Evolutionary conservation across 1,140 invertebrate species (phyloP).

Genomic region (Himalopsyche phryganea): DNA sequence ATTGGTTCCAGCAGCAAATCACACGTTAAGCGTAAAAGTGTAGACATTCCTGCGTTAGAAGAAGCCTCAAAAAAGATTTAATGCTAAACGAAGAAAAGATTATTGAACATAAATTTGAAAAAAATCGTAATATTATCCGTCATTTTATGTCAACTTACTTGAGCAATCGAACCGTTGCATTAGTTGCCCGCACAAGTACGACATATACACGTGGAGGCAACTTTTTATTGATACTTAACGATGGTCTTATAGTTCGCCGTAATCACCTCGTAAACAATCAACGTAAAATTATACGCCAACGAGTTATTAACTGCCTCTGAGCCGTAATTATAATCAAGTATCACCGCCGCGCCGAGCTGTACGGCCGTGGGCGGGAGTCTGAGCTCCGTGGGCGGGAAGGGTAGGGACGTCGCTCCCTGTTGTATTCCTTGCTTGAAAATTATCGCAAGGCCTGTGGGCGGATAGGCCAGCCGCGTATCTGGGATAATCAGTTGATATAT

Average conservation of each 20-base stretch:
- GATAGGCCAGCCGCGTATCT: no score
- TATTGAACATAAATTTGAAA: no score
- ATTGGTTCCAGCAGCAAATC: no score
- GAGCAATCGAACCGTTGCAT: background rate
- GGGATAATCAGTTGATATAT: no score
- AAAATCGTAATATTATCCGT: no score
- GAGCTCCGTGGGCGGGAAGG: background rate
- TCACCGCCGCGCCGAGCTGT: slow-evolving; percentile 7
- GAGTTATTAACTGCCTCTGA: slow-evolving; percentile 33
- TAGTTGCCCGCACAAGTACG: background rate
- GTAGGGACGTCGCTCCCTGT: background rate
- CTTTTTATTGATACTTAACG: slow-evolving; percentile 30
- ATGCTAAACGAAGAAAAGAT: no score
- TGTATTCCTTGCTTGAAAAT: no score
- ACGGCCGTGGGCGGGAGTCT: background rate
- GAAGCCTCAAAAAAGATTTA: no score
- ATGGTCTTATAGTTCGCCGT: slow-evolving; percentile 31
- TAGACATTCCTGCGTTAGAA: no score
- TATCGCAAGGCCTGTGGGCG: no score
- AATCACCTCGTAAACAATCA: slow-evolving; percentile 36
- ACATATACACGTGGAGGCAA: slow-evolving; percentile 10
- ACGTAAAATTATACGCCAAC: slow-evolving; percentile 36
- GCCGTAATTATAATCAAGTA: slow-evolving; percentile 35
- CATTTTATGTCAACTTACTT: background rate
- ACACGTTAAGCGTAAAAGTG: no score